Percentiles rank a stretch among this genome's conserved stretches.
phyloP scores from a whole-genome alignment of 2,888 invertebrate genomes.

The Ashinkailepas kermadecensis region DNA sequence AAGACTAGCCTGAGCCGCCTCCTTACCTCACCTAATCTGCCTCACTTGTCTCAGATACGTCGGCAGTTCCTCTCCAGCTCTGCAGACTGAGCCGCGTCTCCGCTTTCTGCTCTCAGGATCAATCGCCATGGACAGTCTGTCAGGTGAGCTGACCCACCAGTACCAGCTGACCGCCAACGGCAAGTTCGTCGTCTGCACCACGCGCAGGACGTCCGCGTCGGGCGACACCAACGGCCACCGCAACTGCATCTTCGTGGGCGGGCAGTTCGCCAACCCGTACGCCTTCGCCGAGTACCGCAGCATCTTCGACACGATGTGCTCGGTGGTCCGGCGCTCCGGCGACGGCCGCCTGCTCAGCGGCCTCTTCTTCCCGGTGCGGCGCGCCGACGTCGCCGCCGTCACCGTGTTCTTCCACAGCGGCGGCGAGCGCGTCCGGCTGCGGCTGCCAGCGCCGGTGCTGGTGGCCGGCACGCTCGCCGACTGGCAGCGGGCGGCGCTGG shows the following conservation, averaged over 20 bases:
- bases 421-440: background rate
- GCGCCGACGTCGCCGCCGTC: background rate
- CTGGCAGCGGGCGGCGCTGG: background rate
- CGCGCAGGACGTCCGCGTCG: background rate
- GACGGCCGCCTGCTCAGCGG: background rate
- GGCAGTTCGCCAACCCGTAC: slow-evolving; percentile 2
- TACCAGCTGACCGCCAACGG: background rate
- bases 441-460: background rate
- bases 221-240: background rate
- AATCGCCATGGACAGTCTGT: background rate
- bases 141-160: background rate
- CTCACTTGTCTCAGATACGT: too few species aligned
- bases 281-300: slow-evolving; percentile 10
- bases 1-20: too few species aligned
- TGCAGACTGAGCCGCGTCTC: too few species aligned
- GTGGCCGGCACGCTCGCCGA: background rate
- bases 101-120: background rate
- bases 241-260: background rate
- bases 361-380: background rate
- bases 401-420: background rate
- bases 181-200: background rate
- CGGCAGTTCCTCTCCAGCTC: too few species aligned
- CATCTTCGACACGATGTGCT: slow-evolving; percentile 16
- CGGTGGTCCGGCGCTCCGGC: background rate
- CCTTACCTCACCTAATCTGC: too few species aligned